These are phyloP conservation scores for Sphaeridia pumilis DNA, from an alignment of 2,888 invertebrate species.

Conservation along the genomic window DNA sequence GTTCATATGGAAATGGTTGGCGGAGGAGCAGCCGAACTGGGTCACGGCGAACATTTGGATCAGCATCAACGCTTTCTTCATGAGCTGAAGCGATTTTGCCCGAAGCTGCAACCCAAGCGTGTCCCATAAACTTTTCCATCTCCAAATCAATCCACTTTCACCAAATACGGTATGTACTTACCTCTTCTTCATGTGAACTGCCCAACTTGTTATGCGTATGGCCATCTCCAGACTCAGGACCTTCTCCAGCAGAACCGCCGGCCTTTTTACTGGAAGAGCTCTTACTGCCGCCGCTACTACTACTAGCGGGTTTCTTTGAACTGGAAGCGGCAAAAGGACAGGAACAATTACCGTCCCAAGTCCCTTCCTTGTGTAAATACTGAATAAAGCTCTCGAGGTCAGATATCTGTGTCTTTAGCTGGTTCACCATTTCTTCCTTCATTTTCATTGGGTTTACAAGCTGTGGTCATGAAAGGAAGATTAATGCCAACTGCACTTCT, in stretches of 20 bases:
- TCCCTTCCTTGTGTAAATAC: slow-evolving; percentile 62
- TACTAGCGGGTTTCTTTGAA: not conserved
- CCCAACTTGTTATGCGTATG: not conserved
- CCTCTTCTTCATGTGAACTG: slow-evolving; percentile 2
- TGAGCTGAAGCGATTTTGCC: slow-evolving; percentile 56
- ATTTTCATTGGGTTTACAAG: slow-evolving; percentile 87
- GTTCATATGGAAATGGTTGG: slow-evolving; percentile 57
- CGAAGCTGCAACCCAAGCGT: slow-evolving; percentile 36
- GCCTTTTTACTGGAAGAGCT: too few relatives aligned
- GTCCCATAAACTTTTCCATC: too few relatives aligned
- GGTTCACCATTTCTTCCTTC: slow-evolving; percentile 89
- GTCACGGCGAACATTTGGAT: slow-evolving; percentile 86
- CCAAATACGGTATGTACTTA: too few relatives aligned
- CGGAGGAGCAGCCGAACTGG: slow-evolving; percentile 75
- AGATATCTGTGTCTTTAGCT: slow-evolving; percentile 90
- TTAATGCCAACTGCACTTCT: not conserved
- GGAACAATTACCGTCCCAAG: slow-evolving; percentile 37
- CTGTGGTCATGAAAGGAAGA: slow-evolving; percentile 39
- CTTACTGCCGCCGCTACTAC: too few relatives aligned
- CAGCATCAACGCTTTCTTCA: slow-evolving; percentile 76
- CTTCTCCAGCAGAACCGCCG: not conserved
- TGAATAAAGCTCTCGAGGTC: slow-evolving; percentile 95
- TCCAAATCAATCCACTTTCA: too few relatives aligned
- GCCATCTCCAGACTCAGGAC: not conserved
- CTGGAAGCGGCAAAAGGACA: not conserved